phyloP scores from a whole-genome alignment of 2,888 invertebrate genomes.

The Cosmorhoe ocellata region DNA sequence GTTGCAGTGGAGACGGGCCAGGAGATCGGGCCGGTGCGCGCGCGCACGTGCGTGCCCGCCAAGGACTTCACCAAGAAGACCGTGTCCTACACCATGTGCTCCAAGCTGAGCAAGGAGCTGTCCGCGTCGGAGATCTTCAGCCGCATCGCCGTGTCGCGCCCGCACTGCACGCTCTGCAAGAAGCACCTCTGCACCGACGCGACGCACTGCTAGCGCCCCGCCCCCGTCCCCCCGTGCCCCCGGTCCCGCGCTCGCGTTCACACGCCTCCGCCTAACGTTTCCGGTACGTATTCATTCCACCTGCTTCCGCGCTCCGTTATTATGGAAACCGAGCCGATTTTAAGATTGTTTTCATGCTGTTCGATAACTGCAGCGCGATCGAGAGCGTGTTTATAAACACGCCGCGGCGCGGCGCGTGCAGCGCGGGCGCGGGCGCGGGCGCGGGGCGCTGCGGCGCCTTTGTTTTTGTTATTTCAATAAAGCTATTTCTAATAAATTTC shows the following conservation, averaged over 20 bases:
- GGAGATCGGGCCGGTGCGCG: conserved; percentile 75
- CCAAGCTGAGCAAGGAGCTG: conserved; percentile 71
- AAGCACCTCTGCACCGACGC: conserved; percentile 71
- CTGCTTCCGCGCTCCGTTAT: conserved; percentile 5
- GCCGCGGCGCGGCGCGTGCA: neutral
- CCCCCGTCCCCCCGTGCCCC: neutral
- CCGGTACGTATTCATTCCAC: neutral
- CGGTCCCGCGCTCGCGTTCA: no score
- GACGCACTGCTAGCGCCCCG: conserved; percentile 53
- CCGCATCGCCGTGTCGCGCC: conserved; percentile 65
- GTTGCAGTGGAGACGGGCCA: conserved; percentile 69
- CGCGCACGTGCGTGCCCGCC: conserved; percentile 73
- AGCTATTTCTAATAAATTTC: conserved; percentile 7
- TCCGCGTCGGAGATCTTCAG: conserved; percentile 75
- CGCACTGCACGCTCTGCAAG: conserved; percentile 72
- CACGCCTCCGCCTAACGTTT: neutral
- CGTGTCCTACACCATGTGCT: conserved; percentile 74
- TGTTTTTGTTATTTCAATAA: conserved; percentile 27
- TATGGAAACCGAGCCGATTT: conserved; percentile 19
- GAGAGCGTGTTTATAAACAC: conserved; percentile 30
- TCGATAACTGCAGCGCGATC: conserved; percentile 17
- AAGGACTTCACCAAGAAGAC: conserved; percentile 76
- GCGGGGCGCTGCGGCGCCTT: no score
- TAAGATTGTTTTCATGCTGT: conserved; percentile 24
- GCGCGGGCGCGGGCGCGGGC: no score